Base-by-base conservation (phyloP, 2,888 invertebrate species). In the Alviniconcha strummeri region DNA sequence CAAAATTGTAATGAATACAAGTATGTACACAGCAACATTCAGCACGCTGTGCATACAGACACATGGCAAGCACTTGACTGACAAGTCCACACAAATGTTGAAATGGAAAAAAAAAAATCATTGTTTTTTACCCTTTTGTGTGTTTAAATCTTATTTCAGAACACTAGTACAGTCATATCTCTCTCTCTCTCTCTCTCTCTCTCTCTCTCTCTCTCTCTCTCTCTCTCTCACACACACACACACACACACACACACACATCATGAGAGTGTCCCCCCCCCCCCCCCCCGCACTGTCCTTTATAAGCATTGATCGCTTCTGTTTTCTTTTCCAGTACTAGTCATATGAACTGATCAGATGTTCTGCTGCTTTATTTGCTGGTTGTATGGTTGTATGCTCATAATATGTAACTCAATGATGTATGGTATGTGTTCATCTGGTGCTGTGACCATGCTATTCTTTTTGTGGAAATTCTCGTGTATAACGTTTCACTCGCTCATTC, bases 171-270 rank as follows among this genome's bases (percentile, higher is more conserved):
- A 15, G 15, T 64, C 64, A 64, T 7, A 5, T 17, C 64, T 17
- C 17, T 5, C 17, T 17, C 64, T 64, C 64, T 9, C 64, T 64
- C 11, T 11, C 11, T 15, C 15, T 64, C 11, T 9, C 64, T 13
- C 64, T 64, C 11, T 64, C 15, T 64, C 64, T 9, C 64, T 64
- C 15, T 64, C 15, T 64, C 15, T 64, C 36, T 36, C 54, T 36
- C 55, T 36, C 55, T 36, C 77, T 3, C 57, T 52, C 57, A 79
- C 79, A 79, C n/a, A 79, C 57, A 79, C 71, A 81, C 56, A 81
- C 55, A 79, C 60, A 79, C 60, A 79, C 60, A 79, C 79, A 60
- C 79, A 79, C 80, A 71, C 56, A 81, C 17, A 64, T 60, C 56
- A n/a, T 57, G 60, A 77, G 55, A 77, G 19, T 19, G 15, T 3